Percentiles rank a stretch among this genome's conserved stretches.
Evolutionary conservation across 1,140 invertebrate species (phyloP).

Genomic region (Heterodera carotae): DNA sequence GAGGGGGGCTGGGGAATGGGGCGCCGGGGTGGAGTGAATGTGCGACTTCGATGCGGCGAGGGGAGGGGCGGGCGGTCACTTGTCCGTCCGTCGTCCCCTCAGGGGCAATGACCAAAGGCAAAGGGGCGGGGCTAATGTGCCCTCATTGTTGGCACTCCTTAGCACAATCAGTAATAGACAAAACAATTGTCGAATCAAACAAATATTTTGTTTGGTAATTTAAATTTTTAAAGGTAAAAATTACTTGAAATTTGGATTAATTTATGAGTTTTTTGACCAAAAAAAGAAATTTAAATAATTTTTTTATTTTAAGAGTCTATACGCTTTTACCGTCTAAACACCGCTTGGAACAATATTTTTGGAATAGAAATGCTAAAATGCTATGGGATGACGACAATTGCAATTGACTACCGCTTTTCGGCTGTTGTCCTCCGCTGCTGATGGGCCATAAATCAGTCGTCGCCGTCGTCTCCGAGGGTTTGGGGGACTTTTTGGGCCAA

Average conservation of each 20-base stretch:
- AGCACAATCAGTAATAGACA: too few species aligned
- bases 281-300: too few species aligned
- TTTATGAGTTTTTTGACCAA: too few species aligned
- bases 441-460: constrained; percentile 27
- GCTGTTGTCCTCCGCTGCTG: constrained; percentile 13
- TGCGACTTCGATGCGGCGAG: neutral
- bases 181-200: too few species aligned
- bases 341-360: too few species aligned
- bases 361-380: neutral
- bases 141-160: neutral
- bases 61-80: constrained; percentile 9
- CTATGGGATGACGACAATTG: neutral
- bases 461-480: constrained; percentile 4
- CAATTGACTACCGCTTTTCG: constrained; percentile 25
- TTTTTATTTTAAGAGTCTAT: too few species aligned
- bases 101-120: constrained; percentile 7
- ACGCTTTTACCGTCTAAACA: too few species aligned
- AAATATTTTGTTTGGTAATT: too few species aligned
- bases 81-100: neutral
- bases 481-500: constrained; percentile 5
- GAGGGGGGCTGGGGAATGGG: too few species aligned
- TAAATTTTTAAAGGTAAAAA: too few species aligned
- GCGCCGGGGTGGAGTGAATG: neutral
- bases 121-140: neutral
- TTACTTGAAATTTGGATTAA: too few species aligned